Conservation (phyloP, 2,797 vertebrate species). For the Okamejei kenojei region DNA sequence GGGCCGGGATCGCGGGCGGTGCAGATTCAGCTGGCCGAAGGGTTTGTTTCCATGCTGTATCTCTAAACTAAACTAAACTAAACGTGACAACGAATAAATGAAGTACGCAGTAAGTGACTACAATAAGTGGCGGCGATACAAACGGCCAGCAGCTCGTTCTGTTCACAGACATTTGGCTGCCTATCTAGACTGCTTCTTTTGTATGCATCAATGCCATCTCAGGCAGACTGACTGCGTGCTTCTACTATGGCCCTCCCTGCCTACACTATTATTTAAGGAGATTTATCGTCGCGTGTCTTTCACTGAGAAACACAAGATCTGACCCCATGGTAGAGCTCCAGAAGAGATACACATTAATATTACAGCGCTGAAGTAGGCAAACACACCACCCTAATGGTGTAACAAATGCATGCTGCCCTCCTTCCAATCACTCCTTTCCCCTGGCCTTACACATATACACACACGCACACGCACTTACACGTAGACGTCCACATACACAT, state of each 20-base stretch:
- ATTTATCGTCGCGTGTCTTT: constrained; percentile 82
- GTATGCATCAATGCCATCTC: constrained; percentile 75
- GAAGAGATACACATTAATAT: constrained; percentile 83
- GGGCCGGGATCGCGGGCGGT: too few species aligned
- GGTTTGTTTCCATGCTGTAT: too few species aligned
- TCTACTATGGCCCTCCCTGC: constrained; percentile 75
- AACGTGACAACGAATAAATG: too few species aligned
- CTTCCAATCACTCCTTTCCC: too few species aligned
- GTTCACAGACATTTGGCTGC: not conserved
- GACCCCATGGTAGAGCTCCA: constrained; percentile 73
- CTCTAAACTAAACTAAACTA: too few species aligned
- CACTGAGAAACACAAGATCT: constrained; percentile 80
- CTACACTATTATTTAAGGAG: constrained; percentile 88
- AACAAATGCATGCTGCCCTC: not conserved
- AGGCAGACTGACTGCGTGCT: constrained; percentile 82
- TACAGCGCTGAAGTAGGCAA: constrained; percentile 54
- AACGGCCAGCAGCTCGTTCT: not conserved
- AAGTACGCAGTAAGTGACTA: not conserved
- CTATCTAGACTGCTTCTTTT: constrained; percentile 44
- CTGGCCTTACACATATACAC: too few species aligned
- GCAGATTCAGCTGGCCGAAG: too few species aligned
- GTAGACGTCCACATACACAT: too few species aligned
- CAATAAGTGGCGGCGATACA: constrained; percentile 39
- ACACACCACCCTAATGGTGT: not conserved
- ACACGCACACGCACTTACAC: too few species aligned